phyloP scores from a whole-genome alignment of 2,888 invertebrate genomes.

The Agriopis marginaria region DNA sequence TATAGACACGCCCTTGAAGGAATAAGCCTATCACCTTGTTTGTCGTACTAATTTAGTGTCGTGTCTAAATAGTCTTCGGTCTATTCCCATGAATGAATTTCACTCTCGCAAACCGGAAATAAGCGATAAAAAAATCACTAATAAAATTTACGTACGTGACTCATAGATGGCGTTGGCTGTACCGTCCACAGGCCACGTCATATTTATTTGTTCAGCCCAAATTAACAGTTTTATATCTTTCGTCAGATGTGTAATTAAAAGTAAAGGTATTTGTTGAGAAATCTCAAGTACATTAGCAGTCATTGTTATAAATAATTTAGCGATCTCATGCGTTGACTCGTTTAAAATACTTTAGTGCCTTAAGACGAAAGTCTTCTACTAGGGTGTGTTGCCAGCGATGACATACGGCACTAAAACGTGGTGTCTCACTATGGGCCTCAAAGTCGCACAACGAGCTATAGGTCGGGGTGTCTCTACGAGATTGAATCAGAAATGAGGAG shows the following conservation, averaged over 20 bases:
- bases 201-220: slow-evolving; percentile 54
- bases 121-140: slow-evolving; percentile 17
- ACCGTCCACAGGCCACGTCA: slow-evolving; percentile 31
- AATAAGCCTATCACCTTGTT: no score
- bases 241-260: slow-evolving; percentile 54
- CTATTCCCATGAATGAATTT: slow-evolving; percentile 11
- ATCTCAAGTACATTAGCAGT: slow-evolving; percentile 25
- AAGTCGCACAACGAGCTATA: no score
- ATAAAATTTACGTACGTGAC: slow-evolving; percentile 32
- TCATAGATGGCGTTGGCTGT: slow-evolving; percentile 59
- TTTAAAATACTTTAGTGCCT: neutral
- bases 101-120: neutral
- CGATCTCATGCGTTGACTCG: neutral
- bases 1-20: no score
- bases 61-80: neutral
- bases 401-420: no score
- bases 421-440: no score
- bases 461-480: no score
- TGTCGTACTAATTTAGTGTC: neutral
- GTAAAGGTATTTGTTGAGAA: slow-evolving; percentile 48
- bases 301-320: slow-evolving; percentile 21
- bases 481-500: no score
- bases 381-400: no score
- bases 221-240: slow-evolving; percentile 46
- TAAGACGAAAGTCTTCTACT: no score